Conservation (phyloP, 2,888 invertebrate species). For the Beris morrisii region DNA sequence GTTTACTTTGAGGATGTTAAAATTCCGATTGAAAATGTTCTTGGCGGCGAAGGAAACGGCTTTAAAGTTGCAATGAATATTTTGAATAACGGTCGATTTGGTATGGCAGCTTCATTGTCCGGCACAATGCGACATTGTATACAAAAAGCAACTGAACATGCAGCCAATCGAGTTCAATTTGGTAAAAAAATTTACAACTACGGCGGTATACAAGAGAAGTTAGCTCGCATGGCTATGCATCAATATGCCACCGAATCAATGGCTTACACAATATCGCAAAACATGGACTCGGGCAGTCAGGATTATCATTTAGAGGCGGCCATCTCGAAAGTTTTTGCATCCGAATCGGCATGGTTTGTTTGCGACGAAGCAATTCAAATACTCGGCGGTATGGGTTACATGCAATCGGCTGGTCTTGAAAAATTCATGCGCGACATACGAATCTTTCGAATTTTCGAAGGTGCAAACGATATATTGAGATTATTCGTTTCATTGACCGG, state of each 20-base stretch:
- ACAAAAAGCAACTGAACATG: slow-evolving; percentile 87
- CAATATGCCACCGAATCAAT: slow-evolving; percentile 93
- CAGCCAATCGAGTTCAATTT: slow-evolving; percentile 84
- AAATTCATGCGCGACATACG: slow-evolving; percentile 90
- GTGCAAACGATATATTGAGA: slow-evolving; percentile 96
- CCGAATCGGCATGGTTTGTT: slow-evolving; percentile 93
- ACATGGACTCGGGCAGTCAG: slow-evolving; percentile 90
- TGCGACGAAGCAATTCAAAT: slow-evolving; percentile 98
- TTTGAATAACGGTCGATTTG: slow-evolving; percentile 94
- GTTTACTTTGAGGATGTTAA: slow-evolving; percentile 92
- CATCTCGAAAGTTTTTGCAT: slow-evolving; percentile 92
- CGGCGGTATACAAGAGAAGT: slow-evolving; percentile 88
- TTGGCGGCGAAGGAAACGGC: slow-evolving; percentile 88
- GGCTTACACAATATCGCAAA: slow-evolving; percentile 93
- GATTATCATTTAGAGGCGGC: slow-evolving; percentile 99
- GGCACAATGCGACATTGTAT: slow-evolving; percentile 92
- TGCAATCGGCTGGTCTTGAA: slow-evolving; percentile 90
- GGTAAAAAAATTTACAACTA: slow-evolving; percentile 79
- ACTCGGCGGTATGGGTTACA: slow-evolving; percentile 96
- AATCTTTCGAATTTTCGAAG: slow-evolving; percentile 98
- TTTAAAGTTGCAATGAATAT: slow-evolving; percentile 94
- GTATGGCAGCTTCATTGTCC: slow-evolving; percentile 92
- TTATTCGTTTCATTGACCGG: slow-evolving; percentile 95
- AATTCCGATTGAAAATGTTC: slow-evolving; percentile 84
- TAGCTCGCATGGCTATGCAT: slow-evolving; percentile 87